These are phyloP conservation scores for Boulengeromyrus knoepffleri DNA, from an alignment of 2,113 vertebrate species.

Conservation along the genomic window DNA sequence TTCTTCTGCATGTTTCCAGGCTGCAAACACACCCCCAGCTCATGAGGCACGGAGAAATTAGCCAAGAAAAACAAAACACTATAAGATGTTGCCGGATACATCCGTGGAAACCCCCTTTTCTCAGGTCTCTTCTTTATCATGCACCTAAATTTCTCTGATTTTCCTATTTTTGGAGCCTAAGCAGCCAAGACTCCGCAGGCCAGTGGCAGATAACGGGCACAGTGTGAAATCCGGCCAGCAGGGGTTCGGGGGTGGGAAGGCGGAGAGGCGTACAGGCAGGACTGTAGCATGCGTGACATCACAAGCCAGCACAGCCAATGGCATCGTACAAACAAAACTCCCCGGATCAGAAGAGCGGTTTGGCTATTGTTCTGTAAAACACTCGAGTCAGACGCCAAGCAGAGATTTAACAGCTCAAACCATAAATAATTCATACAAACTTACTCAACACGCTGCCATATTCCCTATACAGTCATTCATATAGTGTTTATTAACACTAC, in stretches of 20 bases:
- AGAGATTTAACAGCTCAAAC: not conserved
- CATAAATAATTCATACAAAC: not conserved
- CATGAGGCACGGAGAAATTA: not conserved
- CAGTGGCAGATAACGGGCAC: not conserved
- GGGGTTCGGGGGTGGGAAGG: not conserved
- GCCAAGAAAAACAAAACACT: not conserved
- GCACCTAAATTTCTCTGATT: not conserved
- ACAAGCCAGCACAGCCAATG: not conserved
- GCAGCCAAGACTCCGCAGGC: not conserved
- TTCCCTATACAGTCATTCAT: not conserved
- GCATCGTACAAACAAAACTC: not conserved
- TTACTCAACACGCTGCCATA: not conserved
- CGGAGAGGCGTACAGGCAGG: not conserved
- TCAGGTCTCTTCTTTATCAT: not conserved
- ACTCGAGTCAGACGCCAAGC: not conserved
- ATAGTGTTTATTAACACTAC: not conserved
- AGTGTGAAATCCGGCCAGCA: not conserved
- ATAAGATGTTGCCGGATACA: not conserved
- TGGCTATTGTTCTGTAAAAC: not conserved
- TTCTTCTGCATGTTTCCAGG: not conserved
- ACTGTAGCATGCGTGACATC: not conserved
- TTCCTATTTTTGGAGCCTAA: not conserved
- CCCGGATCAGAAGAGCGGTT: not conserved
- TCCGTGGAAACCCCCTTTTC: not conserved
- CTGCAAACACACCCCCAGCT: not conserved